A percentile compares a stretch with the other conserved stretches of the same genome.
These are phyloP conservation scores for Neopelma chrysocephalum DNA, from an alignment of 2,797 vertebrate species.

Conservation along the genomic window DNA sequence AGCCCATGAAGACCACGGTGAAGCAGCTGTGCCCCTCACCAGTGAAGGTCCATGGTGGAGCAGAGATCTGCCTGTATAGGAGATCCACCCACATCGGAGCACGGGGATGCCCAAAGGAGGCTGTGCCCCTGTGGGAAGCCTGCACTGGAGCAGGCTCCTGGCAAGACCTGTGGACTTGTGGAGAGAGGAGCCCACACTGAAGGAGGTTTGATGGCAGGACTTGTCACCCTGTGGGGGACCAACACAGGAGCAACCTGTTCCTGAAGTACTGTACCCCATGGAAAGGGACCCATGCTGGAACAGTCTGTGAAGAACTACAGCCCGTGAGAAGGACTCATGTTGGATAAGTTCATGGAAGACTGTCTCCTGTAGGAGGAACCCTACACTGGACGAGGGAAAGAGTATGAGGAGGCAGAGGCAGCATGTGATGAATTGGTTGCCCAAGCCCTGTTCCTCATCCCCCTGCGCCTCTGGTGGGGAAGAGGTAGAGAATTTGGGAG, in stretches of 20 bases:
- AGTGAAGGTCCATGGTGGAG: neutral
- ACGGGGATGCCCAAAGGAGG: neutral
- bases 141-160: neutral
- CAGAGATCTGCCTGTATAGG: neutral
- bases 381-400: neutral
- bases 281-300: neutral
- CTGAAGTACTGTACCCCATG: neutral
- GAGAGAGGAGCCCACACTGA: neutral
- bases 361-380: neutral
- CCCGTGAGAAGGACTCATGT: neutral
- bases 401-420: neutral
- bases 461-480: neutral
- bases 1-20: rapidly evolving
- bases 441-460: neutral
- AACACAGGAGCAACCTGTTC: neutral
- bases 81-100: rapidly evolving
- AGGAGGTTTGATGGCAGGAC: neutral
- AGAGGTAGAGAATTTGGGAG: neutral
- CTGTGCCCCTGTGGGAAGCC: neutral
- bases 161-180: neutral
- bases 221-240: neutral
- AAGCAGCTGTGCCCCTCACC: neutral
- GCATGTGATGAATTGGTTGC: neutral
- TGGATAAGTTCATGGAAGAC: neutral
- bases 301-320: neutral